Conservation (phyloP, 2,113 vertebrate species). For the Cryptotis parvus region DNA sequence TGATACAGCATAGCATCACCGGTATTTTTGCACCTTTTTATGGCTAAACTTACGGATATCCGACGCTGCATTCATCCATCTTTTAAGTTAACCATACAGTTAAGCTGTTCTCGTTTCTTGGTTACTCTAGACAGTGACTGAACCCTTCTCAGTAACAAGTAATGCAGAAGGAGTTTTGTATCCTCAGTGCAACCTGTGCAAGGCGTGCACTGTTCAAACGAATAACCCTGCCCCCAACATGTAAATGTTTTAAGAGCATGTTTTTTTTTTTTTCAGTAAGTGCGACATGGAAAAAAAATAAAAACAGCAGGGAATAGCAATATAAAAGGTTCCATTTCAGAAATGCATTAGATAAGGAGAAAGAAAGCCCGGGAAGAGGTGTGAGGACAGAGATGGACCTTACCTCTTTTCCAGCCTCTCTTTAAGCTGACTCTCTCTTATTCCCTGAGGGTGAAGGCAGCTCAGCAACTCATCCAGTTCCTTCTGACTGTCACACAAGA, state of each 20-base stretch:
- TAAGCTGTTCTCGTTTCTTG: background rate
- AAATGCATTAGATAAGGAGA: background rate
- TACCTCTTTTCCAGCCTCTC: slow-evolving; percentile 92
- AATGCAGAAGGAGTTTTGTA: background rate
- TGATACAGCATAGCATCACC: background rate
- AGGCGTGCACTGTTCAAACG: background rate
- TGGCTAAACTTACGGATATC: background rate
- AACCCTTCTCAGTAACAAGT: background rate
- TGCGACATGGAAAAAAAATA: slow-evolving; percentile 17
- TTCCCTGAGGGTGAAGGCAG: slow-evolving; percentile 94
- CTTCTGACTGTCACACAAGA: slow-evolving; percentile 93
- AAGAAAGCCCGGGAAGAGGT: background rate
- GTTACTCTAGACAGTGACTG: background rate
- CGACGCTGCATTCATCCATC: background rate
- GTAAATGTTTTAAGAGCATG: background rate
- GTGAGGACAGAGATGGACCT: slow-evolving; percentile 49
- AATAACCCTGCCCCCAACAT: background rate
- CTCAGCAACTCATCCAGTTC: slow-evolving; percentile 95
- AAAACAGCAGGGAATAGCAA: slow-evolving; percentile 3
- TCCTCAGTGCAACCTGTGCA: background rate
- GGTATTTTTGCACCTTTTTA: background rate
- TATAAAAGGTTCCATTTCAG: background rate
- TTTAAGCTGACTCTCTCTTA: slow-evolving; percentile 96
- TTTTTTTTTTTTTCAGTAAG: slow-evolving; percentile 5
- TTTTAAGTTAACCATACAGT: background rate